phyloP scores from a whole-genome alignment of 2,113 vertebrate genomes.

The Ancistrus triradiatus region DNA sequence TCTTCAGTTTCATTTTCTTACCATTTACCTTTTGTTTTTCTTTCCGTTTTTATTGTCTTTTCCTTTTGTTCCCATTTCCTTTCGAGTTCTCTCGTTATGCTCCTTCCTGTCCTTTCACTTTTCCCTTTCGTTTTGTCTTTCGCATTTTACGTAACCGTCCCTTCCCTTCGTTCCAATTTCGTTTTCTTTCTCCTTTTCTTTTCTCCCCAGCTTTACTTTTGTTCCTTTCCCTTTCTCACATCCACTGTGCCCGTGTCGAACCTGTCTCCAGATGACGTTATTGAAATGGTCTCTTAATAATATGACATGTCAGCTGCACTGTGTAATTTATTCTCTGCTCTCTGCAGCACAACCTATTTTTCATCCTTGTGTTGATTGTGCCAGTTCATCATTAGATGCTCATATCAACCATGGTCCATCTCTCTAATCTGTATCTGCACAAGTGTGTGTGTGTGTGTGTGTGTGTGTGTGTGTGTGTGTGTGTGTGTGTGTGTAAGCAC shows the following conservation, averaged over 20 bases:
- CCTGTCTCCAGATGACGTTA: neutral
- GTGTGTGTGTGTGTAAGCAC: slow-evolving; percentile 14
- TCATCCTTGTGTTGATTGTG: slow-evolving; percentile 20
- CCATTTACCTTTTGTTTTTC: neutral
- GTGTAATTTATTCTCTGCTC: slow-evolving; percentile 24
- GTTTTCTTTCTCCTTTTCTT: neutral
- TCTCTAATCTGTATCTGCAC: slow-evolving; percentile 7
- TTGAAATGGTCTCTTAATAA: neutral
- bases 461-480: neutral
- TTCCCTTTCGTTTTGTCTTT: too few species aligned
- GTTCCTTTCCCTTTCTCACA: neutral
- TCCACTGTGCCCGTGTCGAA: too few species aligned
- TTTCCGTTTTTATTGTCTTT: neutral
- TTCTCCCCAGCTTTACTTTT: neutral
- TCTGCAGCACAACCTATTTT: slow-evolving; percentile 12
- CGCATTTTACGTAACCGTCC: too few species aligned
- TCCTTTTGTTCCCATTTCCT: too few species aligned
- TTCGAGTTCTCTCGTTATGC: too few species aligned
- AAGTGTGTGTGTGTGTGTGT: neutral
- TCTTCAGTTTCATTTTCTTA: neutral
- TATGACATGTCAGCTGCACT: slow-evolving; percentile 17
- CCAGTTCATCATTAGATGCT: slow-evolving; percentile 17
- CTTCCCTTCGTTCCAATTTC: too few species aligned
- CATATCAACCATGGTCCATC: slow-evolving; percentile 17
- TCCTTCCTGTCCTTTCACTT: too few species aligned